Evolutionary conservation across 2,888 invertebrate species (phyloP).

Genomic region (Yponomeuta sedellus): DNA sequence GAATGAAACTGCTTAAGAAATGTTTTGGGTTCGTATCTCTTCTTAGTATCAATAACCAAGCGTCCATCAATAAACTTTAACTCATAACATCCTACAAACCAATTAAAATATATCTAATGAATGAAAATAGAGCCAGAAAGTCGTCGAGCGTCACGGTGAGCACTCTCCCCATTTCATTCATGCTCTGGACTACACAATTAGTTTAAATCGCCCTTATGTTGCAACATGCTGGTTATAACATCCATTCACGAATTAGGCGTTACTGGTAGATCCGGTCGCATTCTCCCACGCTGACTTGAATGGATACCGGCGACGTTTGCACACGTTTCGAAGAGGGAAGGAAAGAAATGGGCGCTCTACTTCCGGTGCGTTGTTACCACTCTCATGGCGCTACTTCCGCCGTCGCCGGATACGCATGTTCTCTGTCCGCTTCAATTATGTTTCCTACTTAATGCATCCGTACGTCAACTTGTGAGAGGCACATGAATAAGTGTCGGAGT

Average conservation of each 20-base stretch:
- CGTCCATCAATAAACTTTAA: background rate
- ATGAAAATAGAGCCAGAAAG: conserved; percentile 46
- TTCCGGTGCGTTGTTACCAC: conserved; percentile 49
- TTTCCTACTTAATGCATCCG: conserved; percentile 67
- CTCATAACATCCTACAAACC: background rate
- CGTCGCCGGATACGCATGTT: conserved; percentile 63
- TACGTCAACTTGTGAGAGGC: conserved; percentile 24
- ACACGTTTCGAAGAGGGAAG: conserved; percentile 36
- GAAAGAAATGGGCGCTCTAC: conserved; percentile 67
- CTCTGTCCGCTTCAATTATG: conserved; percentile 65
- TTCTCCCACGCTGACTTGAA: conserved; percentile 65
- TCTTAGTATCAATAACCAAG: no score
- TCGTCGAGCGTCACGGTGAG: conserved; percentile 40
- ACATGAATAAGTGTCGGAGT: background rate
- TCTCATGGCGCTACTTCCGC: conserved; percentile 65
- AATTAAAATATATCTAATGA: conserved; percentile 13
- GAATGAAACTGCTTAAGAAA: no score
- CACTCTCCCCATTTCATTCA: conserved; percentile 33
- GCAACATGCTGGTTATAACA: conserved; percentile 42
- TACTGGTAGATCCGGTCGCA: conserved; percentile 47
- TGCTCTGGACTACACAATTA: conserved; percentile 34
- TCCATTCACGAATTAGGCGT: conserved; percentile 62
- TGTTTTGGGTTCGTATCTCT: no score
- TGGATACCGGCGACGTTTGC: conserved; percentile 30
- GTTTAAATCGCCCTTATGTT: conserved; percentile 40